Base-by-base conservation (phyloP, 2,797 vertebrate species). In the Melanotaenia parkinsoni region DNA sequence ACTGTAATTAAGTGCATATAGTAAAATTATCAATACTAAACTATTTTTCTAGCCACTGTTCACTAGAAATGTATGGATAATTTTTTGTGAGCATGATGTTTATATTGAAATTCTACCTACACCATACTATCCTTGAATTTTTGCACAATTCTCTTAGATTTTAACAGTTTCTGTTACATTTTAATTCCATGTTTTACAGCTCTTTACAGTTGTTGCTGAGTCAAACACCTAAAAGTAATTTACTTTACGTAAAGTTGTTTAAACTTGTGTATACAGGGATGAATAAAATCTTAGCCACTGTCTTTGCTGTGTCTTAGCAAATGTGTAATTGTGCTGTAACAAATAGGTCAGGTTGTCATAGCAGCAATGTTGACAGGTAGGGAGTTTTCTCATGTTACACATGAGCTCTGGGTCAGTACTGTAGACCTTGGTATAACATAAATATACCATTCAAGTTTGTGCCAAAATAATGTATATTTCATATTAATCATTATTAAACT, bases 291-390 rank as follows among this genome's bases (percentile, higher is more conserved):
- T 54, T 16, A 43, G n/a, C 22, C 16, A 20, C n/a, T 13, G 57
- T 61, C 47, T 67, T 54, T 28, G 4, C 13, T 13, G 51, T 22
- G 13, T 60, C 3, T 24, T 14, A 13, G 13, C 50, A 26, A 58
- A 67, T 76, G 35, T 75, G 11, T 45, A 10, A 63, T 50, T 67
- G 3, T 8, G 10, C 38, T 26, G 26, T 63, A 20, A 63, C 30
- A 60, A 63, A 58, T 30, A 40, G 47, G 63, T 51, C 33, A 53
- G 57, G 12, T 83, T 75, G 72, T 76, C 73, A 71, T 24, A 74
- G 63, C 65, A 73, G 37, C 75, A 70, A 56, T 32, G 11, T 40
- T 40, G 51, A 74, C 67, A 45, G 56, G 14, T 53, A 57, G 3
- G 32, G 13, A 3, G 5, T 62, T 43, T 59, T 72, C 63, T 85